Conservation (phyloP, 1,140 invertebrate genomes). For the Cydia splendana region DNA sequence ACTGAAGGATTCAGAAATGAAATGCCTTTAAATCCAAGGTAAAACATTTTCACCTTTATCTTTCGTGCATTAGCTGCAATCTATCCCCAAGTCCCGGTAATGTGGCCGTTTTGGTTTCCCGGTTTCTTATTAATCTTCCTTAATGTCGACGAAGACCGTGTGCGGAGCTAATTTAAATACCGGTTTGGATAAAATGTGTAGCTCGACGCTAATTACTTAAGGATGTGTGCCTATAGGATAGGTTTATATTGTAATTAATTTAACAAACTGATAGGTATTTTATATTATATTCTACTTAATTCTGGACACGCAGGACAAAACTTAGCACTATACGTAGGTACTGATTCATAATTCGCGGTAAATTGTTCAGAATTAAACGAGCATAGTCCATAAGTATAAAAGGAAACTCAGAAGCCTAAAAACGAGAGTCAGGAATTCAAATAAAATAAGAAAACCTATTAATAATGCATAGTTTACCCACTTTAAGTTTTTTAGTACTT, state of each 20-base stretch:
- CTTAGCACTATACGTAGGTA: no score
- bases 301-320: no score
- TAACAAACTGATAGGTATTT: no score
- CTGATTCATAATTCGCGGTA: no score
- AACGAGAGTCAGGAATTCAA: no score
- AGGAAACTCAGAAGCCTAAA: no score
- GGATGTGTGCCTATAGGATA: not conserved
- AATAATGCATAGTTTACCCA: not conserved
- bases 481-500: not conserved
- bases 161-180: constrained; percentile 13
- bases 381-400: no score
- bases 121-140: constrained; percentile 30
- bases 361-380: no score
- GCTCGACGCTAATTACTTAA: not conserved
- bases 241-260: no score
- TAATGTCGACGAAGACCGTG: constrained; percentile 11
- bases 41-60: not conserved
- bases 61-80: not conserved
- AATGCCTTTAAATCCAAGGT: not conserved
- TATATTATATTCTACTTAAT: no score
- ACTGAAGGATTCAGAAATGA: not conserved
- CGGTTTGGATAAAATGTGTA: constrained; percentile 5
- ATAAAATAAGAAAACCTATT: no score
- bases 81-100: constrained; percentile 5
- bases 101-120: constrained; percentile 16